phyloP scores from a whole-genome alignment of 2,888 invertebrate species.

The Petrophora chlorosata region DNA sequence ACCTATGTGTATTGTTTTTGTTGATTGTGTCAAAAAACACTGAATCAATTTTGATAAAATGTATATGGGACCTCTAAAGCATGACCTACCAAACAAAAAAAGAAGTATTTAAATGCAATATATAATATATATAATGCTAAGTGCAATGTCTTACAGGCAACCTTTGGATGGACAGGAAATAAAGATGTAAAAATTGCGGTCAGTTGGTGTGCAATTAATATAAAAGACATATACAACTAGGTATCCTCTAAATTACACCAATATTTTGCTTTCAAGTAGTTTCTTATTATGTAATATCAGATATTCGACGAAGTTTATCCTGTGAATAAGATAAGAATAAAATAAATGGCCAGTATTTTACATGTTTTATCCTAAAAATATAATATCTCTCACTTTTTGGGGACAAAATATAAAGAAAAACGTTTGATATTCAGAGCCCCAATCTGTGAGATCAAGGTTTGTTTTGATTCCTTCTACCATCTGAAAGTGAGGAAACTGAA shows the following conservation, averaged over 20 bases:
- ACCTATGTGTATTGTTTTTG: no score
- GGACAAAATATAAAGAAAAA: conserved; percentile 4
- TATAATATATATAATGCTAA: no score
- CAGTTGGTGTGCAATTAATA: no score
- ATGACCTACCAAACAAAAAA: no score
- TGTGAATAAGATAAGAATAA: conserved; percentile 1
- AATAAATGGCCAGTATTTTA: neutral
- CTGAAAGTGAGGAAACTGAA: neutral
- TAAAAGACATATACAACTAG: no score
- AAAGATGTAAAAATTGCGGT: no score
- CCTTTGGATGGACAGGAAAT: no score
- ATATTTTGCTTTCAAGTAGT: neutral
- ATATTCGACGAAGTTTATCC: conserved; percentile 5
- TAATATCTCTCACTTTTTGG: conserved; percentile 1
- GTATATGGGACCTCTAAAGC: no score
- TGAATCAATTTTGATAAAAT: no score
- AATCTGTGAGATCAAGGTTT: neutral
- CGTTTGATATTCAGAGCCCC: neutral
- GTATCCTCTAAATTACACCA: neutral
- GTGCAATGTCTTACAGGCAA: no score
- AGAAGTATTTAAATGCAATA: no score
- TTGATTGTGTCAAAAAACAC: no score
- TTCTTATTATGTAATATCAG: neutral
- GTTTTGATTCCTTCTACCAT: neutral
- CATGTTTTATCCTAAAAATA: conserved; percentile 1